Percentiles rank a stretch among this genome's conserved stretches.
Evolutionary conservation across 2,888 invertebrate genomes (phyloP).

Genomic region (Chironomus riparius): DNA sequence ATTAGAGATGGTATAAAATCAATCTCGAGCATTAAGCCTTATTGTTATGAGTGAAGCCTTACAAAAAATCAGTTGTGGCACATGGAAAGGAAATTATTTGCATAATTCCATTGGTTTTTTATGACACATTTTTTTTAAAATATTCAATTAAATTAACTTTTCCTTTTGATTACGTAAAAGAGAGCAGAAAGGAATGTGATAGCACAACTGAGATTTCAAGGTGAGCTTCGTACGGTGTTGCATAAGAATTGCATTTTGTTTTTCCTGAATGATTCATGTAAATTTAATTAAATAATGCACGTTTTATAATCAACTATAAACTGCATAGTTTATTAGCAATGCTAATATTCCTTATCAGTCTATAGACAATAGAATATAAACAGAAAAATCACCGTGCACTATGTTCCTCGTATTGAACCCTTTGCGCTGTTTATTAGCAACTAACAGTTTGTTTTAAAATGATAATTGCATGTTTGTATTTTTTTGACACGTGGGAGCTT

Average conservation of each 20-base stretch:
- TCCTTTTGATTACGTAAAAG: background rate
- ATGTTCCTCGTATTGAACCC: too few relatives aligned
- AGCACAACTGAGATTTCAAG: background rate
- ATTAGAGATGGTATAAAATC: too few relatives aligned
- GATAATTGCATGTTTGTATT: too few relatives aligned
- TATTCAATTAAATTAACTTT: background rate
- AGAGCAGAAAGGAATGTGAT: background rate
- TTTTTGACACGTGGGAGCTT: too few relatives aligned
- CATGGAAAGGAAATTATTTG: background rate
- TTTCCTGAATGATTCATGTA: background rate
- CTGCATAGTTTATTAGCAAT: background rate
- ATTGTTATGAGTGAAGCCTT: too few relatives aligned
- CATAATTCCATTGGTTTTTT: background rate
- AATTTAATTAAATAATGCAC: background rate
- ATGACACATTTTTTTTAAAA: background rate
- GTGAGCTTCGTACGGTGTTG: background rate
- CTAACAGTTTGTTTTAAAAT: too few relatives aligned
- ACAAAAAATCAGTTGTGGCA: too few relatives aligned
- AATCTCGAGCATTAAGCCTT: too few relatives aligned
- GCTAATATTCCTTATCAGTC: background rate
- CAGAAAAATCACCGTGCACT: too few relatives aligned
- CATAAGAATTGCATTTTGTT: background rate
- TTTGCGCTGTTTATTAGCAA: too few relatives aligned
- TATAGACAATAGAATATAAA: background rate
- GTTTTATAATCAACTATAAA: background rate